Evolutionary conservation across 1,140 invertebrate species (phyloP).

Genomic region (Galleria mellonella): DNA sequence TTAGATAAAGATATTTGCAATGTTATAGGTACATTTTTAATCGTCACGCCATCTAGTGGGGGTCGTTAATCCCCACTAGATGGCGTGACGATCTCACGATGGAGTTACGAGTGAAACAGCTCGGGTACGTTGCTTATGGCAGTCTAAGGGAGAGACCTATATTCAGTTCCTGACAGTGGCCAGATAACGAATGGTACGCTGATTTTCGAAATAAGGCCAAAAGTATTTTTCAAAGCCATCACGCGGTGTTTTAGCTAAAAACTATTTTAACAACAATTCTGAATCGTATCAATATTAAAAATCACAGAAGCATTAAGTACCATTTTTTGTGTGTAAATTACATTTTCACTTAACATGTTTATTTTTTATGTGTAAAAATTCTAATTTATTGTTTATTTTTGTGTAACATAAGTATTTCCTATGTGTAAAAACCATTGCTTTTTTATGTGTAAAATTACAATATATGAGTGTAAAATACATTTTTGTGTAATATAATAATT

Average conservation of each 20-base stretch:
- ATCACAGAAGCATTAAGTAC: conserved; percentile 13
- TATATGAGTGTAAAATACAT: not conserved
- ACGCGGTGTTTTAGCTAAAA: conserved; percentile 4
- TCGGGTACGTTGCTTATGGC: too few species aligned
- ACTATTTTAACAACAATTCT: conserved; percentile 18
- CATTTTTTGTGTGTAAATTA: conserved; percentile 5
- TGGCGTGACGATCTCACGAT: too few species aligned
- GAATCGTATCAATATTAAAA: conserved; percentile 14
- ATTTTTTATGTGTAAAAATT: too few species aligned
- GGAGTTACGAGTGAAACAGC: too few species aligned
- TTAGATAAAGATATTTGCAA: too few species aligned
- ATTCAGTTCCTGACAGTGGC: too few species aligned
- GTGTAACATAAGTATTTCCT: not conserved
- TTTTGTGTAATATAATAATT: too few species aligned
- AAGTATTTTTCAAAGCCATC: conserved; percentile 5
- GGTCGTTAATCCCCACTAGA: too few species aligned
- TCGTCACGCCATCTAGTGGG: too few species aligned
- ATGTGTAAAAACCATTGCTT: not conserved
- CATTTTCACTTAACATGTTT: conserved; percentile 6
- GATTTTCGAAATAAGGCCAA: not conserved
- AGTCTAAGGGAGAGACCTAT: too few species aligned
- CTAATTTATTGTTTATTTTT: conserved; percentile 1
- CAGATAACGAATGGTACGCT: too few species aligned
- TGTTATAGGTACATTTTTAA: too few species aligned
- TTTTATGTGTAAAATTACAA: not conserved